These are phyloP conservation scores for Apostichopus californicus DNA, from an alignment of 35 echinoderm and acorn worm genomes.

Conservation along the genomic window DNA sequence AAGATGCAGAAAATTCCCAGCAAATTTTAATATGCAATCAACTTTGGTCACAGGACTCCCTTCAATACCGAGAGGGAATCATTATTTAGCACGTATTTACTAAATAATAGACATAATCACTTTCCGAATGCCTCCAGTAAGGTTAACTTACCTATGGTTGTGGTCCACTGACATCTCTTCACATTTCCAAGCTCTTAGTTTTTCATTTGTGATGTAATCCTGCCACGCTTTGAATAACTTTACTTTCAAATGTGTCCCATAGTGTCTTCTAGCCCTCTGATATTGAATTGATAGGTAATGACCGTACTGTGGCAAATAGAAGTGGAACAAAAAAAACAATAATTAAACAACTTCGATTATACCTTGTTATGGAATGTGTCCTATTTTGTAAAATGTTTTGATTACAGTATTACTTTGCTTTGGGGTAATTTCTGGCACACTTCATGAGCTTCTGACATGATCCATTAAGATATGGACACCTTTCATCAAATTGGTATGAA, in stretches of 20 bases:
- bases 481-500: no score
- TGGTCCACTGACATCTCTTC: slow-evolving; percentile 79
- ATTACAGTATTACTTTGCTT: no score
- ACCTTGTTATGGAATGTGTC: no score
- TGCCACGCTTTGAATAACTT: slow-evolving; percentile 67
- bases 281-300: slow-evolving; percentile 86
- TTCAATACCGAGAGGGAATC: no score
- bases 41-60: no score
- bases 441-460: no score
- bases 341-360: not conserved
- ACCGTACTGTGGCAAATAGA: slow-evolving; percentile 66
- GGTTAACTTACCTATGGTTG: slow-evolving; percentile 60
- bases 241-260: slow-evolving; percentile 24
- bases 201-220: slow-evolving; percentile 74
- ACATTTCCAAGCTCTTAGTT: slow-evolving; percentile 63
- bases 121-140: not conserved
- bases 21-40: no score
- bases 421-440: no score
- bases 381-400: no score
- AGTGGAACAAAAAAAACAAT: not conserved
- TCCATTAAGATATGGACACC: no score
- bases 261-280: slow-evolving; percentile 87
- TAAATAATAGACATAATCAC: not conserved
- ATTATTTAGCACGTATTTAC: no score
- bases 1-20: no score